These are phyloP conservation scores for Peucedramus taeniatus DNA, from an alignment of 2,113 vertebrate genomes.

Conservation along the genomic window DNA sequence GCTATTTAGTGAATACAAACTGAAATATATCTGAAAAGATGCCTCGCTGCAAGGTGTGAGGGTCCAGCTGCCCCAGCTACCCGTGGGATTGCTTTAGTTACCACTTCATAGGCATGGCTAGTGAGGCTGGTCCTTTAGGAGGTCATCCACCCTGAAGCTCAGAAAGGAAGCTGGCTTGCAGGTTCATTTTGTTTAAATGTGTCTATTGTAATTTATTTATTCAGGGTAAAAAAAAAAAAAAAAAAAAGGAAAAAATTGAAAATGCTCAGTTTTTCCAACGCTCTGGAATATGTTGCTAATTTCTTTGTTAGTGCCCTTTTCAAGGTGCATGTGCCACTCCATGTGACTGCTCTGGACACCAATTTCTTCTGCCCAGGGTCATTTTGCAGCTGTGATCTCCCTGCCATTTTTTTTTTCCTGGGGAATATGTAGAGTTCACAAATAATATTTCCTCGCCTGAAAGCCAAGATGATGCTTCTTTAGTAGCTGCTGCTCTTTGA, in stretches of 20 bases:
- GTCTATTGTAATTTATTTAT: background rate
- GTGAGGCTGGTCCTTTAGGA: background rate
- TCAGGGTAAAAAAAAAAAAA: fast-evolving
- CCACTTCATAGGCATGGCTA: background rate
- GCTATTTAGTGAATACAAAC: background rate
- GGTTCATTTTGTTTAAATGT: background rate
- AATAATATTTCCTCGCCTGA: background rate
- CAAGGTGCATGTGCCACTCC: background rate
- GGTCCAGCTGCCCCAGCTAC: background rate
- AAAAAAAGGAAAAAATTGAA: background rate
- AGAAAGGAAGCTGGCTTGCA: background rate
- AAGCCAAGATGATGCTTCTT: background rate
- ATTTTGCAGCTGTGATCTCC: background rate
- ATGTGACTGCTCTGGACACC: background rate
- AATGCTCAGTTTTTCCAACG: background rate
- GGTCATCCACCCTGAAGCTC: background rate
- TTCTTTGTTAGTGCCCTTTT: background rate
- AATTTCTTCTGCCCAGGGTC: background rate
- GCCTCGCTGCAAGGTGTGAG: background rate
- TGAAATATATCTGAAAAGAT: background rate
- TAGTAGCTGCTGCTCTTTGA: background rate
- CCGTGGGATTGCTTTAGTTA: fast-evolving
- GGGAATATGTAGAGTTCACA: background rate
- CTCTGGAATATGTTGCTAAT: fast-evolving
- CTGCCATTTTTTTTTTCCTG: background rate